Evolutionary conservation across 2,888 invertebrate genomes (phyloP), one percentile per base, ranked within the genome.

Genomic region (Drosophila setosimentum): DNA sequence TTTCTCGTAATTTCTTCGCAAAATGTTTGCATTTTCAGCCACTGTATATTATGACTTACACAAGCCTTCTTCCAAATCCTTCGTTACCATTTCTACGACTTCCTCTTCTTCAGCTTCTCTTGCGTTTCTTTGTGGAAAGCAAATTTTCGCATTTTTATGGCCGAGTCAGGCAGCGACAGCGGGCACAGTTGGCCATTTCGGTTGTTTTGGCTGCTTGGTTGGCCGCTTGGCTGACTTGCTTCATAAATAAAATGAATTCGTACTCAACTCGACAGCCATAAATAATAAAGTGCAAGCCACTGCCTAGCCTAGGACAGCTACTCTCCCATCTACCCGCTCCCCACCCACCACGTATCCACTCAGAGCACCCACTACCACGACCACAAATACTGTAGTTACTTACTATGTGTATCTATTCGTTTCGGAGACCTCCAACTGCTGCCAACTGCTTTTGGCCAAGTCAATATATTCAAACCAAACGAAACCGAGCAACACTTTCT

Each of bases 191-290:
- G 80, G 76, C 69, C 49, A 68, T 82, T 73, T 67, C 29, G 55
- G 57, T 24, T 61, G 73, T 67, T 78, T 76, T 76, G 76, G 67
- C 33, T 70, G 70, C 55, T 53, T 80, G 75, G 68, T 72, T 78
- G 75, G 73, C 67, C 65, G 82, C 77, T 86, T 82, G 83, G 80
- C 75, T 79, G 86, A 71, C 67, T 83, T 81, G 82, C 73, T 81
- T 81, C 87, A 84, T 88, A 87, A 87, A 88, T 87, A 83, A 88
- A 87, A 83, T 84, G 81, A 88, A 87, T 85, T 85, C 80, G 77
- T 89, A 87, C 77, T 85, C 87, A 83, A 78, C 61, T 76, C 85
- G 83, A 87, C 80, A 80, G 86, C 82, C 82, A 87, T 87, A 87
- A 87, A 87, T 87, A 89, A 87, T 87, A 87, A 87, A 87, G 80